Evolutionary conservation across 2,113 vertebrate genomes (phyloP), one percentile per base, ranked within the genome.

Genomic region (Menura novaehollandiae): DNA sequence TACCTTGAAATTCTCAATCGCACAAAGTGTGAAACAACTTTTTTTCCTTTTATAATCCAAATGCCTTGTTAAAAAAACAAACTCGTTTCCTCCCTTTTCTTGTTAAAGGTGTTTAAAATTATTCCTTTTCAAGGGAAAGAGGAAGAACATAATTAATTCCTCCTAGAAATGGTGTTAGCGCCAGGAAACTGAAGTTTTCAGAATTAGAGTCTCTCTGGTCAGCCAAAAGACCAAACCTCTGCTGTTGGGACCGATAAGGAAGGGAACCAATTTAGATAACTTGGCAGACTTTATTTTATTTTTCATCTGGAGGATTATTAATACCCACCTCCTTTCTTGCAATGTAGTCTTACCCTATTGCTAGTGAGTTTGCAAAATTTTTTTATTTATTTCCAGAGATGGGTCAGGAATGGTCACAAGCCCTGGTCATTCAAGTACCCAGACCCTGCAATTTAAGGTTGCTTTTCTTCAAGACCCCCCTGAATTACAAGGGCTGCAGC

Each of bases 101-200:
- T 86, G 75, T 89, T 93, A 95, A 95, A 90, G 68, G 64, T 80
- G 79, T 92, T 93, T 88, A 88, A 96, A 96, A 92, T 94, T n/a
- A 80, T 84, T 96, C 7, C 19, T 85, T 83, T 95, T 84, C 0
- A 13, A 66, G 49, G 33, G 72, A 69, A 96, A 86, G 82, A 80
- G 88, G 78, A 96, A 97, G 88, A 95, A 88, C 77, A 82, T 94
- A 58, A 93, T 94, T 90, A 96, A 93, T 90, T 88, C 85, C 82
- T 88, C 52, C 75, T 75, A 90, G 44, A 83, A 93, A 92, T n/a
- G 33, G 52, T 77, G 19, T 74, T 67, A 67, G 64, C 0, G 12
- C 76, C 76, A 93, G 91, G 68, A 93, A 96, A 88, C 55, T 28
- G 26, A 72, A 72, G 41, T 78, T 93, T 88, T 80, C 64, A 85